phyloP scores from a whole-genome alignment of 2,797 vertebrate species.

The Picus viridis region DNA sequence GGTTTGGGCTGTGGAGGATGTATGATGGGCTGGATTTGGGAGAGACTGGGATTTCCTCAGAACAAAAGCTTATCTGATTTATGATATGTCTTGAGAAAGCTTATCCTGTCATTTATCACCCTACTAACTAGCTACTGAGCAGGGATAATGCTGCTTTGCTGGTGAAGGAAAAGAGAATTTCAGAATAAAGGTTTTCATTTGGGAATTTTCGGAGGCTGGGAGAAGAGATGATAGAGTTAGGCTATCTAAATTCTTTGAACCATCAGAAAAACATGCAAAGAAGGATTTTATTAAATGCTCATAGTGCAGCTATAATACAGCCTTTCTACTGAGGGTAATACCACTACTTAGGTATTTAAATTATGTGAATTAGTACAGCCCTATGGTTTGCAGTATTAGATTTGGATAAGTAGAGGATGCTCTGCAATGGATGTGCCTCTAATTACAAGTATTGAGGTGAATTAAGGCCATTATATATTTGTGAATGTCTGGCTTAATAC shows the following conservation, averaged over 20 bases:
- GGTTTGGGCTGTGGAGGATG: background rate
- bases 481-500: background rate
- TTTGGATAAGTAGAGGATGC: background rate
- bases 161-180: conserved; percentile 14
- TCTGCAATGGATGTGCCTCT: background rate
- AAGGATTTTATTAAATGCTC: conserved; percentile 22
- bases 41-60: conserved; percentile 20
- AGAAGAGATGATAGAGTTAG: conserved; percentile 28
- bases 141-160: conserved; percentile 24
- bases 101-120: conserved; percentile 40
- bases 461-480: background rate
- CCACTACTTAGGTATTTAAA: background rate
- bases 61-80: conserved; percentile 35
- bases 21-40: background rate
- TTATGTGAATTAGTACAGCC: background rate
- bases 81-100: conserved; percentile 23
- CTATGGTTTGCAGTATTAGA: background rate
- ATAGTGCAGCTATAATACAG: background rate
- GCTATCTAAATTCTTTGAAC: conserved; percentile 31
- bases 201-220: conserved; percentile 7
- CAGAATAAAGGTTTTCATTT: conserved; percentile 36
- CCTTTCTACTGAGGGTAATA: background rate
- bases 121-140: conserved; percentile 39
- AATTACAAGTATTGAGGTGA: background rate
- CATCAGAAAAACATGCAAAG: background rate